Evolutionary conservation across 2,113 vertebrate genomes (phyloP), one percentile per base, ranked within the genome.

Genomic region (Butorides virescens): DNA sequence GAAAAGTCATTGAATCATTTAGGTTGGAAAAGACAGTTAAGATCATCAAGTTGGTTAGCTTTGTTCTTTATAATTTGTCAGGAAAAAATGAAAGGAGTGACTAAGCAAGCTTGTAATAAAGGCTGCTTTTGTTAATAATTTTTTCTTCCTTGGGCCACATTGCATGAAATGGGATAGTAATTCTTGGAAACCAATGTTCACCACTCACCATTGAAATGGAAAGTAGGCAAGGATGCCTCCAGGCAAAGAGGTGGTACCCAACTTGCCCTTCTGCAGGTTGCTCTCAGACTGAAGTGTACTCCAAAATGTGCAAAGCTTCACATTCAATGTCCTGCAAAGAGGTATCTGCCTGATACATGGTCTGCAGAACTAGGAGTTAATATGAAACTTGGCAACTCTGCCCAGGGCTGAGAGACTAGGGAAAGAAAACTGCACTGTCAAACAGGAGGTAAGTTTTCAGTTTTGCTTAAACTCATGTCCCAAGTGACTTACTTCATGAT

Each of bases 401-500:
- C 59, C 30, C 73, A 68, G 66, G 58, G 56, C 73, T 86, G 18
- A 58, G 66, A 75, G 61, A 76, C 19, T 30, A 70, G 80, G 80
- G 47, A 10, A 89, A 82, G 77, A 93, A 87, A 95, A 72, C 50
- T 91, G 53, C 42, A 46, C 70, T 91, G 91, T 94, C 87, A 92
- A 95, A 80, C 73, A 80, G 50, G 75, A 93, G 88, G 78, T 59
- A 92, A 88, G 82, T 76, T 94, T 93, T 80, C 82, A 88, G 46
- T 76, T 86, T 92, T 93, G 63, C 95, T 90, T 92, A 50, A 93
- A 86, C 75, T 94, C n/a, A 17, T 17, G 47, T 95, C 86, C 92
- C 95, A 82, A 90, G 77, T 58, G 89, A 79, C 84, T 97, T 92
- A 91, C 91, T 97, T 95, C 76, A 52, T 36, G 77, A 95, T 91